These are phyloP conservation scores for Indri indri DNA, from an alignment of 2,113 vertebrate genomes.

Conservation along the genomic window DNA sequence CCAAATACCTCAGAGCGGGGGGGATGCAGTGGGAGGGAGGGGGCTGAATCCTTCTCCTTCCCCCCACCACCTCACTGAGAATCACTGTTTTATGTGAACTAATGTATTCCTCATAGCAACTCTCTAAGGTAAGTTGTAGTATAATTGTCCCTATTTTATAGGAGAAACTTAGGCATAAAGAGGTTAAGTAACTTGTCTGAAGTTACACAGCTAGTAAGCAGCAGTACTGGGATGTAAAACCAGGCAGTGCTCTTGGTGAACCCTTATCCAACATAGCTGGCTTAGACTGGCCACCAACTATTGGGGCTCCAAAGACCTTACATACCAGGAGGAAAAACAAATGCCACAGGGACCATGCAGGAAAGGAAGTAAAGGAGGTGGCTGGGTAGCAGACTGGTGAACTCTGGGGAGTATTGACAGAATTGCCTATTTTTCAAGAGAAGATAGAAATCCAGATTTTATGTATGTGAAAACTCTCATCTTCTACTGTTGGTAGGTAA, in stretches of 20 bases:
- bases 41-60: accelerated
- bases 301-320: background rate
- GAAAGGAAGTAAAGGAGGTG: background rate
- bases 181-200: conserved; percentile 6
- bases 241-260: background rate
- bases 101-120: background rate
- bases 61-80: background rate
- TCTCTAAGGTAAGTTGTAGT: background rate
- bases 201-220: background rate
- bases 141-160: background rate
- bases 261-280: background rate
- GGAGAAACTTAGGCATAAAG: background rate
- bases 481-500: background rate
- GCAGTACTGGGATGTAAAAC: background rate
- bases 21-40: accelerated
- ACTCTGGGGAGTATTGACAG: background rate
- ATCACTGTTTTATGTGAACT: background rate
- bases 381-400: background rate
- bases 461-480: background rate
- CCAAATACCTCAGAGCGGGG: background rate
- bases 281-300: background rate
- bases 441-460: background rate
- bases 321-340: background rate
- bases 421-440: background rate
- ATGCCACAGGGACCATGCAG: background rate